Conservation (phyloP, 2,888 invertebrate genomes). For the Seladonia tumulorum region DNA sequence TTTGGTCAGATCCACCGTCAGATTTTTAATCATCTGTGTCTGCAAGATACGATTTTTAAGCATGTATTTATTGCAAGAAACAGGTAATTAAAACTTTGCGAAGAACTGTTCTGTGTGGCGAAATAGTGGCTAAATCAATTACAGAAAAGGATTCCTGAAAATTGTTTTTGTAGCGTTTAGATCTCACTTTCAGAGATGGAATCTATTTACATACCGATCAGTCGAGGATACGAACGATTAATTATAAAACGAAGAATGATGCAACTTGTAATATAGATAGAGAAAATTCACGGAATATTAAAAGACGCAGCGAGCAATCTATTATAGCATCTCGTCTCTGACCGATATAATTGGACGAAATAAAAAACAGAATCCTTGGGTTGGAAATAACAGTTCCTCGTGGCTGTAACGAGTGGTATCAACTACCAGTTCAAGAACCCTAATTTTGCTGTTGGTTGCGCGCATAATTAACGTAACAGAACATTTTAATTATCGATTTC, state of each 20-base stretch:
- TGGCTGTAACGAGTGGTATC: not conserved
- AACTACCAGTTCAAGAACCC: not conserved
- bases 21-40: too few species aligned
- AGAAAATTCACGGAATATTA: not conserved
- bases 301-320: not conserved
- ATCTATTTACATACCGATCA: too few species aligned
- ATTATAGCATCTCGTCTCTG: not conserved
- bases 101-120: too few species aligned
- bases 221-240: not conserved
- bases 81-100: too few species aligned
- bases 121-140: too few species aligned
- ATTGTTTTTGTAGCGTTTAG: not conserved
- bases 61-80: too few species aligned
- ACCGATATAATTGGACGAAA: not conserved
- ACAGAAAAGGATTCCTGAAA: too few species aligned
- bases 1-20: too few species aligned
- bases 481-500: slow-evolving; percentile 43
- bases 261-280: not conserved
- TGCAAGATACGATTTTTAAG: too few species aligned
- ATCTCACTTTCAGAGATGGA: not conserved
- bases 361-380: not conserved
- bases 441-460: slow-evolving; percentile 19
- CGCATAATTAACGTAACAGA: slow-evolving; percentile 22
- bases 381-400: slow-evolving; percentile 5
- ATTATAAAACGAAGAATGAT: not conserved